Conservation (phyloP, 2,888 invertebrate species). For the Torymus auratus region DNA sequence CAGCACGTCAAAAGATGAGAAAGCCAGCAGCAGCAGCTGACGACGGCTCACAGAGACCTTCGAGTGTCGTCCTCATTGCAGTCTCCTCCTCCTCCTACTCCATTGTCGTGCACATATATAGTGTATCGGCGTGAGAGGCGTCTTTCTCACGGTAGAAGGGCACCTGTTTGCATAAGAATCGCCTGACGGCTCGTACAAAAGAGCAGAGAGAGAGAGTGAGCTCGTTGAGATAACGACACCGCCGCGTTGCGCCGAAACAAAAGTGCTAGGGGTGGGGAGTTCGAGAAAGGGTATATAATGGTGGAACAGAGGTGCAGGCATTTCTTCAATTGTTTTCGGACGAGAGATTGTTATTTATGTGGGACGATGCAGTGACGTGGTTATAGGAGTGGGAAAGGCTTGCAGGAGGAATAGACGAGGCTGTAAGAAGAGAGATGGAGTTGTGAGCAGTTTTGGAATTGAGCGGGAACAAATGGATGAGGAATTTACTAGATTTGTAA, state of each 20-base stretch:
- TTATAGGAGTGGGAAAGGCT: no score
- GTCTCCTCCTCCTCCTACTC: not conserved
- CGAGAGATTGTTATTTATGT: slow-evolving; percentile 6
- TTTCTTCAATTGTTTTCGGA: slow-evolving; percentile 17
- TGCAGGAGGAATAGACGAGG: no score
- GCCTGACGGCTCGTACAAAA: slow-evolving; percentile 8
- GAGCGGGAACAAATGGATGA: no score
- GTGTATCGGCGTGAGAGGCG: slow-evolving; percentile 31
- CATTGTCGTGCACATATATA: slow-evolving; percentile 18
- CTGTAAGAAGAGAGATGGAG: no score
- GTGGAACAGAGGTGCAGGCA: no score
- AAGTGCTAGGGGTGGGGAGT: slow-evolving; percentile 4
- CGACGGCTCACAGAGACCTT: slow-evolving; percentile 18
- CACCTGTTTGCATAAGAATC: slow-evolving; percentile 56
- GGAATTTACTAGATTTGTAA: no score
- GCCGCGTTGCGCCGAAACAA: slow-evolving; percentile 30
- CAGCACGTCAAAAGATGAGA: slow-evolving; percentile 28
- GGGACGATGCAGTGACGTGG: not conserved
- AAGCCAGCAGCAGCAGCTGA: not conserved
- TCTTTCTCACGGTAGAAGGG: slow-evolving; percentile 58
- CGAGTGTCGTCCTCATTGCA: slow-evolving; percentile 48
- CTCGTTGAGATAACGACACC: slow-evolving; percentile 39
- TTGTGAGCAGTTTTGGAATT: no score
- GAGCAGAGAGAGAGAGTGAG: slow-evolving; percentile 7
- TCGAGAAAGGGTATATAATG: no score